Conservation (phyloP, 2,888 invertebrate species). For the Drosophila limbata region DNA sequence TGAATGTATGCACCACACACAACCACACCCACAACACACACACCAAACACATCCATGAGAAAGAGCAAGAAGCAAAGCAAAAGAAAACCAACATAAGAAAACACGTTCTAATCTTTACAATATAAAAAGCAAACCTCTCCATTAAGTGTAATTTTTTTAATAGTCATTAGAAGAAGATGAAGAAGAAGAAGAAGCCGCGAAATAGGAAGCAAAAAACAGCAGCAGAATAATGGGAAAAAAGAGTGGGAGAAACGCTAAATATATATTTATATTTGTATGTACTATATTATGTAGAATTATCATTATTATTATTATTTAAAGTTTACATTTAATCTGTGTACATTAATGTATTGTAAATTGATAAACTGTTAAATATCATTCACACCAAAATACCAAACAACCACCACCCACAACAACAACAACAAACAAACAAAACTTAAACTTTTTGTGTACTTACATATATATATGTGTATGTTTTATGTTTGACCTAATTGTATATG, state of each 20-base stretch:
- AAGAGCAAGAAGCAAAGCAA: slow-evolving; percentile 3
- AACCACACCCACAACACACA: slow-evolving; percentile 11
- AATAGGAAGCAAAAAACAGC: neutral
- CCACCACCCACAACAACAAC: slow-evolving; percentile 13
- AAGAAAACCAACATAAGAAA: slow-evolving; percentile 25
- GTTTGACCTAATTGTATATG: slow-evolving; percentile 21
- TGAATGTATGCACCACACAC: slow-evolving; percentile 29
- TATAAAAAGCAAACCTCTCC: slow-evolving; percentile 46
- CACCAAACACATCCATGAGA: slow-evolving; percentile 7
- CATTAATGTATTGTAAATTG: slow-evolving; percentile 73
- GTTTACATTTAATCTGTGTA: slow-evolving; percentile 67
- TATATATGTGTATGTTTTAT: slow-evolving; percentile 27
- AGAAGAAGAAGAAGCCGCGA: slow-evolving; percentile 20
- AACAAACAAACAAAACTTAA: slow-evolving; percentile 32
- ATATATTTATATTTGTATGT: slow-evolving; percentile 49
- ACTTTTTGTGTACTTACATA: slow-evolving; percentile 56
- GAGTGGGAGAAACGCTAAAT: slow-evolving; percentile 20
- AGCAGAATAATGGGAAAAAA: slow-evolving; percentile 1
- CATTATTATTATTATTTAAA: slow-evolving; percentile 52
- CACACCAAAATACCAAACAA: slow-evolving; percentile 64
- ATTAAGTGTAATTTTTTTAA: slow-evolving; percentile 70
- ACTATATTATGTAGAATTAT: slow-evolving; percentile 59
- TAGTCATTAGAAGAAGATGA: slow-evolving; percentile 50
- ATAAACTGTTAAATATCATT: slow-evolving; percentile 63
- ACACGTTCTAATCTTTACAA: slow-evolving; percentile 33